Conservation (phyloP, 2,113 vertebrate species). For the Microtus montanus region DNA sequence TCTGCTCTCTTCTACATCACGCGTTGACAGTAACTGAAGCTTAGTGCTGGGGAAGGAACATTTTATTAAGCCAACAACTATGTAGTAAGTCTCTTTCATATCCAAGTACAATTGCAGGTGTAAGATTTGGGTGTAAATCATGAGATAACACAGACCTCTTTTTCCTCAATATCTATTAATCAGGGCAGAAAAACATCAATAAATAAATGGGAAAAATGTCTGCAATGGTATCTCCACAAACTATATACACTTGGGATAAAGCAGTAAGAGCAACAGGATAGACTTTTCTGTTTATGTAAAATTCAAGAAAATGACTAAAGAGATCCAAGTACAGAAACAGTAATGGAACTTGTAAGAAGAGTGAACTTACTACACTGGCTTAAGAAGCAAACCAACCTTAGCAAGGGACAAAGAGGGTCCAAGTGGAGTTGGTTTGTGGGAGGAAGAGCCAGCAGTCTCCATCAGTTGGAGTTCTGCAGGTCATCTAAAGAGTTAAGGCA, state of each 20-base stretch:
- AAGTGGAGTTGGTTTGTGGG: rapidly evolving
- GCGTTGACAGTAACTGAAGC: background rate
- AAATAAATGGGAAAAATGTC: background rate
- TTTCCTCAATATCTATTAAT: background rate
- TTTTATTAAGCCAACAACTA: background rate
- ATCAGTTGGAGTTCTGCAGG: background rate
- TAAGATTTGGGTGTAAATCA: background rate
- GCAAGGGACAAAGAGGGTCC: background rate
- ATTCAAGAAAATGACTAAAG: background rate
- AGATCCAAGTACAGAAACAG: background rate
- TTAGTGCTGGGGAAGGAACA: background rate
- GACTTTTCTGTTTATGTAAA: rapidly evolving
- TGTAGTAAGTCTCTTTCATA: background rate
- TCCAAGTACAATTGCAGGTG: background rate
- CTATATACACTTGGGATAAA: background rate
- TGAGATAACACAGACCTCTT: background rate
- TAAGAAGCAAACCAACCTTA: background rate
- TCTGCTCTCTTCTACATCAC: background rate
- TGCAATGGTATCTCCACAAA: background rate
- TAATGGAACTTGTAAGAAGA: background rate
- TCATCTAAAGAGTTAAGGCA: no score
- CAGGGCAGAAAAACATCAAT: background rate
- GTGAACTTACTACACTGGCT: rapidly evolving
- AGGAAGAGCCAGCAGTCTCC: rapidly evolving
- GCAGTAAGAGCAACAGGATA: background rate